Evolutionary conservation across 2,113 vertebrate species (phyloP).

Genomic region (Amia ocellicauda): DNA sequence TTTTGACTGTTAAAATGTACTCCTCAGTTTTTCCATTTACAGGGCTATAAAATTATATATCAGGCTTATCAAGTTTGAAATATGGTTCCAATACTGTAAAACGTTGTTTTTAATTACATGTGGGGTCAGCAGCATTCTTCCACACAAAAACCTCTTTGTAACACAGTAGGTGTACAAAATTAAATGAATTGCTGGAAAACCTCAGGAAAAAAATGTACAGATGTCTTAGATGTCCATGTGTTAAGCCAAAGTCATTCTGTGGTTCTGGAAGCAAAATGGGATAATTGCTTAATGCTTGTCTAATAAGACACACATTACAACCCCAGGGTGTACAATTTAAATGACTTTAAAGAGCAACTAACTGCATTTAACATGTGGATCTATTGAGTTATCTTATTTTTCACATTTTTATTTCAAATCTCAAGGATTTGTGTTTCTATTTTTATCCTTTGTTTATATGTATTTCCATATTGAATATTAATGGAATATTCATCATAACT

Average conservation of each 20-base stretch:
- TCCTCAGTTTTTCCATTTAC: neutral
- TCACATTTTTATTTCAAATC: too few relatives aligned
- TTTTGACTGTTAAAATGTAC: neutral
- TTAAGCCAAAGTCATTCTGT: conserved; percentile 56
- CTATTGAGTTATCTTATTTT: too few relatives aligned
- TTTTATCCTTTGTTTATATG: too few relatives aligned
- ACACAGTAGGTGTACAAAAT: neutral
- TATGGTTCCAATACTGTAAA: neutral
- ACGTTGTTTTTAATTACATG: neutral
- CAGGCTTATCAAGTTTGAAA: neutral
- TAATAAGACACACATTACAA: conserved; percentile 63
- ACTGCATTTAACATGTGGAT: conserved; percentile 24
- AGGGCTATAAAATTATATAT: neutral
- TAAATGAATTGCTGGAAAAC: conserved; percentile 5
- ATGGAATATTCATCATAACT: too few relatives aligned
- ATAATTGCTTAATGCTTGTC: conserved; percentile 62
- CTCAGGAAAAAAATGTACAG: conserved; percentile 49
- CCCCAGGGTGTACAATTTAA: conserved; percentile 48
- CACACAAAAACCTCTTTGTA: neutral
- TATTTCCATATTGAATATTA: too few relatives aligned
- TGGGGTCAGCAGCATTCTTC: conserved; percentile 1
- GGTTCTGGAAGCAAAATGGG: conserved; percentile 53
- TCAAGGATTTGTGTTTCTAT: too few relatives aligned
- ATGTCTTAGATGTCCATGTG: conserved; percentile 58
- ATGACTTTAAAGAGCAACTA: conserved; percentile 46